Evolutionary conservation across 2,113 vertebrate species (phyloP), one percentile per base, ranked within the genome.

Genomic region (Elephas maximus): DNA sequence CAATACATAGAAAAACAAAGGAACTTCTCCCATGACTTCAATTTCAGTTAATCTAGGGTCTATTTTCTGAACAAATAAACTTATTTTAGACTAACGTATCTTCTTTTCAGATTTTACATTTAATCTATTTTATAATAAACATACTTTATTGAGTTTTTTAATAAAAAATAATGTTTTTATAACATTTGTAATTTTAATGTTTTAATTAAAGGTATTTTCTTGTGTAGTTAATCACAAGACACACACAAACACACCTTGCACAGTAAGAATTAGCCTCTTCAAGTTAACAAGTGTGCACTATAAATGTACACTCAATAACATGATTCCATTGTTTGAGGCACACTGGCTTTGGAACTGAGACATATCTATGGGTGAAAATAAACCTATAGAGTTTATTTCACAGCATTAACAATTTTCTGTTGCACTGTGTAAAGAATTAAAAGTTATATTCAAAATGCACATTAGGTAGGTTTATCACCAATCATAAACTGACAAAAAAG

Each of bases 1-100:
- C 44, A 92, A 91, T 51, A 94, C 9, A 81, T 17, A 77, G 15
- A 88, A 96, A 96, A 88, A 95, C 37, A 96, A 48, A 60, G 23
- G 1, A 84, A 28, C 3, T 11, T 63, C 77, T 45, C 5, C 0
- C 2, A 17, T 41, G 23, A 88, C 44, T 85, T 88, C 30, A 94
- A 94, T 91, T 81, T 93, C 45, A 94, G 90, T 87, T 82, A 87
- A 57, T 83, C 45, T 69, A 4, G 3, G 74, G 63, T 37, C 10
- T 80, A 63, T 76, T 96, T 69, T 33, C 23, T 81, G 76, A n/a
- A 90, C 0, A 79, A 95, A 86, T 2, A 23, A 30, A 60, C 45
- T 37, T 4, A 92, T 81, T 74, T 94, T 44, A 87, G 2, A 80
- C 17, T 83, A 77, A 1, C 1, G 33, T 41, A 26, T 41, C 23